A percentile compares a stretch with the other conserved stretches of the same genome.
phyloP scores from a whole-genome alignment of 2,113 vertebrate genomes.

The Tricholaema leucomelas region DNA sequence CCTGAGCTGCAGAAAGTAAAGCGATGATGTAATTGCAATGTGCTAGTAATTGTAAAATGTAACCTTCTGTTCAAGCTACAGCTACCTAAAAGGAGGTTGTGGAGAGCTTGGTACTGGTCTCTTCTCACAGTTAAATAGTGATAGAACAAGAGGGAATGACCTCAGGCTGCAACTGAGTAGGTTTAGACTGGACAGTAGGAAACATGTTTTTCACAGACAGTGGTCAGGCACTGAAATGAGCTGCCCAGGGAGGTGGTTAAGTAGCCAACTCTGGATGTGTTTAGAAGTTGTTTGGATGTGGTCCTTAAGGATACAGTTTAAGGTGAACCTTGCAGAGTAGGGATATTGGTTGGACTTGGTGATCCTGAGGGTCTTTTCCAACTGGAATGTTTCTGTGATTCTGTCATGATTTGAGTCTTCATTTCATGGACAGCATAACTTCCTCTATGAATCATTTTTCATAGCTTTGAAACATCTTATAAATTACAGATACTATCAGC shows the following conservation, averaged over 20 bases:
- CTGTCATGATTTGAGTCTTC: neutral
- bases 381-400: neutral
- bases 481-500: neutral
- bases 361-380: neutral
- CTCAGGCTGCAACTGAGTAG: neutral
- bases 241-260: neutral
- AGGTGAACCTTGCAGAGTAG: too few relatives aligned
- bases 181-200: neutral
- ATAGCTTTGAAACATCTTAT: neutral
- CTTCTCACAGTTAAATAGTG: neutral
- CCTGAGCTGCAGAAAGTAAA: neutral
- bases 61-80: neutral
- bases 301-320: neutral
- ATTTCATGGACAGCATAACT: neutral
- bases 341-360: neutral
- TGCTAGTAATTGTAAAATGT: neutral
- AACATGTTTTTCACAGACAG: neutral
- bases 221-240: neutral
- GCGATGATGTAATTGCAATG: accelerated
- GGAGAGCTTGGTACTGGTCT: neutral
- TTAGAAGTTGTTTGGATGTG: neutral
- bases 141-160: neutral
- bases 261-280: too few relatives aligned
- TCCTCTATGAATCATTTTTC: neutral
- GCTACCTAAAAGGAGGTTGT: neutral